Percentiles rank a stretch among this genome's conserved stretches.
Evolutionary conservation across 1,140 invertebrate species (phyloP).

Genomic region (Popillia japonica): DNA sequence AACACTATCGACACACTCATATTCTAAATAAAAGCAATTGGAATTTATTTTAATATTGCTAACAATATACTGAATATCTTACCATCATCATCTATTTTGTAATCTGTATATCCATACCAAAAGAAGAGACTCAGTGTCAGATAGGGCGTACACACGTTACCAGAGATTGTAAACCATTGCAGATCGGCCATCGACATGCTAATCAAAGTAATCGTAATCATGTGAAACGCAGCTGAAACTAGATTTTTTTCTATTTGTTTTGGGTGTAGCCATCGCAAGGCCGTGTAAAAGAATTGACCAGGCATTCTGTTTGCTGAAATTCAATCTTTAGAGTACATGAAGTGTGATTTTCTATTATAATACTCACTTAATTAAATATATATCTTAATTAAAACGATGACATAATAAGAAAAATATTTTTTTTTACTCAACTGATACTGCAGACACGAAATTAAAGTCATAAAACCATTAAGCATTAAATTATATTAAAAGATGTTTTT

Average conservation of each 20-base stretch:
- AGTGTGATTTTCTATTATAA: no score
- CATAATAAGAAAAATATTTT: neutral
- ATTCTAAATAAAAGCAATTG: conserved; percentile 50
- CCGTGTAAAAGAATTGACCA: conserved; percentile 34
- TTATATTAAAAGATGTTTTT: neutral
- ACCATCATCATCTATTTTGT: conserved; percentile 50
- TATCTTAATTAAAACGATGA: neutral
- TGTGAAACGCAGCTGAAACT: conserved; percentile 57
- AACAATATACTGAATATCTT: conserved; percentile 29
- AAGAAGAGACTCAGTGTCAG: conserved; percentile 58
- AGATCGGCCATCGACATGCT: conserved; percentile 58
- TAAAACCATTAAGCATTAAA: neutral
- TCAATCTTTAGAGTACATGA: no score
- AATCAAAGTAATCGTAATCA: conserved; percentile 57
- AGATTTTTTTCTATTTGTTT: conserved; percentile 58
- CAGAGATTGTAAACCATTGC: conserved; percentile 57
- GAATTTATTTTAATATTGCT: neutral
- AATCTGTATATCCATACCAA: conserved; percentile 56
- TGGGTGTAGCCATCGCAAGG: conserved; percentile 52
- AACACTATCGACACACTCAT: conserved; percentile 53
- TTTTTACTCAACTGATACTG: neutral
- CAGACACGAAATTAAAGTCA: conserved; percentile 14
- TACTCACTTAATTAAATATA: conserved; percentile 5
- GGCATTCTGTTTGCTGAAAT: neutral
- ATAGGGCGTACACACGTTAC: conserved; percentile 54